Percentiles rank a stretch among this genome's conserved stretches.
Conservation (phyloP, 2,113 vertebrate species). For the Clarias gariepinus region DNA sequence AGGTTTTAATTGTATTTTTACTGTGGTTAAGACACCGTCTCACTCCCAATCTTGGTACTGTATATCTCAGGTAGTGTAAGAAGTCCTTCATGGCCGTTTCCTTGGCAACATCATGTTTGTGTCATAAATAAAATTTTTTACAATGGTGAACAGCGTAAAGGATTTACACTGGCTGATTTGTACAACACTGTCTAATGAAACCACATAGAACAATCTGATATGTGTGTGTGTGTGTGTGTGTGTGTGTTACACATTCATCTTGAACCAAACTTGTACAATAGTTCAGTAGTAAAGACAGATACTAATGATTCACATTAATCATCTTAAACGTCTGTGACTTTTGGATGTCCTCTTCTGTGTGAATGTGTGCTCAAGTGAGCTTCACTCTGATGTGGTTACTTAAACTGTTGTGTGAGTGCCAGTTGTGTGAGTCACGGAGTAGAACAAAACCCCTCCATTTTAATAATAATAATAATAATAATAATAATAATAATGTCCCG, state of each 20-base stretch:
- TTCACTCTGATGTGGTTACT: slow-evolving; percentile 26
- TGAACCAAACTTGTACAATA: not conserved
- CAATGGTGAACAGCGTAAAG: not conserved
- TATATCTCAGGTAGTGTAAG: not conserved
- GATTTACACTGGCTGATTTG: not conserved
- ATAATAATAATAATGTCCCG: not conserved
- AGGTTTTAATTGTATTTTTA: not conserved
- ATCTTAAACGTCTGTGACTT: not conserved
- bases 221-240: not conserved
- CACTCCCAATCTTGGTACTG: not conserved
- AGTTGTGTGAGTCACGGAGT: slow-evolving; percentile 26
- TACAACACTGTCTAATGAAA: slow-evolving; percentile 7
- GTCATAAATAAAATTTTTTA: slow-evolving; percentile 21
- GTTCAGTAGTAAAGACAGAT: slow-evolving; percentile 12
- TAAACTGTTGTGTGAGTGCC: not conserved
- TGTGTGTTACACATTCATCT: not conserved
- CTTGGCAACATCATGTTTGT: not conserved
- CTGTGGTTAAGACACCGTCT: not conserved
- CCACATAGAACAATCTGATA: not conserved
- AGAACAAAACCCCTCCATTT: slow-evolving; percentile 6
- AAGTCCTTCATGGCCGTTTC: not conserved
- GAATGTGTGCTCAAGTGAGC: not conserved
- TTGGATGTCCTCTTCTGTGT: slow-evolving; percentile 28
- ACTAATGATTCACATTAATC: not conserved
- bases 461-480: not conserved